Conservation (phyloP, 2,888 invertebrate genomes). For the Hydrotaea cyrtoneurina region DNA sequence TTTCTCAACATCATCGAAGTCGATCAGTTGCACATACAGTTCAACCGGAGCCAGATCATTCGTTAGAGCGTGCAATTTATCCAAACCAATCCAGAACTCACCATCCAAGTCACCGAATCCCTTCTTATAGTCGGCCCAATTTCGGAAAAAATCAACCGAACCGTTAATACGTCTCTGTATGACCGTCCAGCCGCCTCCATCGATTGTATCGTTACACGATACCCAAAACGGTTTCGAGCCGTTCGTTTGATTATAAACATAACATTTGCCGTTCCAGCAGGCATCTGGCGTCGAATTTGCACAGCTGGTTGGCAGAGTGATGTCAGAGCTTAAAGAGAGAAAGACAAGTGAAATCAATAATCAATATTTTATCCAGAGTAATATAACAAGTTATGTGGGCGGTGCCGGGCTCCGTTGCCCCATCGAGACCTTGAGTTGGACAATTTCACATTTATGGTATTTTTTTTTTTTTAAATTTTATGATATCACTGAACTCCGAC, state of each 20-base stretch:
- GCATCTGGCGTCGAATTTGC: background rate
- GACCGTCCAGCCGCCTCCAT: background rate
- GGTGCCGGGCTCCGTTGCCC: too few species aligned
- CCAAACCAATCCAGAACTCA: constrained; percentile 1
- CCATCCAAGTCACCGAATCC: background rate
- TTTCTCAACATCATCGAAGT: background rate
- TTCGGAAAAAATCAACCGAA: background rate
- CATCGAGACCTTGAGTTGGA: too few species aligned
- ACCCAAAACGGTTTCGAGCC: background rate
- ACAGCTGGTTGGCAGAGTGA: background rate
- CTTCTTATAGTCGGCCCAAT: background rate
- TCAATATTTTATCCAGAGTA: too few species aligned
- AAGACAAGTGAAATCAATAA: too few species aligned
- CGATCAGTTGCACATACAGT: background rate
- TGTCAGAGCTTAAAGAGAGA: background rate
- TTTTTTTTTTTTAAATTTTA: too few species aligned
- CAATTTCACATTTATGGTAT: too few species aligned
- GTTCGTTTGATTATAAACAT: background rate
- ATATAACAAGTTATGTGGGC: too few species aligned
- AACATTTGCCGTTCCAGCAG: background rate
- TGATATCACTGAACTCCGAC: too few species aligned
- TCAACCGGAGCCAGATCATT: background rate
- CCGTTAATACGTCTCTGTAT: background rate
- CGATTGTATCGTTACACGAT: background rate
- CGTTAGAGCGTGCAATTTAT: background rate